Evolutionary conservation across 2,797 vertebrate species (phyloP).

Genomic region (Lithobates pipiens): DNA sequence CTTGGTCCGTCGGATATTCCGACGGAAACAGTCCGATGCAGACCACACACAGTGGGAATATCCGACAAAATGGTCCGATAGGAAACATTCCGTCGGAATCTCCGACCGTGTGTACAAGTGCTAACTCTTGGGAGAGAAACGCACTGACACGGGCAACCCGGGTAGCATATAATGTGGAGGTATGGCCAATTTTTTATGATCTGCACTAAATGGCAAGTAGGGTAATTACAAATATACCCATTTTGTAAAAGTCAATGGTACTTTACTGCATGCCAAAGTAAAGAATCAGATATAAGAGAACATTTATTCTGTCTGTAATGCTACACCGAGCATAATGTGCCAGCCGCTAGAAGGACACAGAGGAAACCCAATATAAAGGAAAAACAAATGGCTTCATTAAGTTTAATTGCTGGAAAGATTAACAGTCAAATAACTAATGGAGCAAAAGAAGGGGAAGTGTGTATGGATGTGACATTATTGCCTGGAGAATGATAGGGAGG

Average conservation of each 20-base stretch:
- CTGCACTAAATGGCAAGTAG: too few relatives aligned
- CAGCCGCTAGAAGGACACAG: slow-evolving; percentile 45
- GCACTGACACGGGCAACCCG: too few relatives aligned
- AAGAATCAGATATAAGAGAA: slow-evolving; percentile 35
- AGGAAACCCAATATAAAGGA: slow-evolving; percentile 52
- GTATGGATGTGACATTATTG: slow-evolving; percentile 43
- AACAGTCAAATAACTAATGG: slow-evolving; percentile 59
- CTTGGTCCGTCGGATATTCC: too few relatives aligned
- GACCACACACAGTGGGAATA: too few relatives aligned
- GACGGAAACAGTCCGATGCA: too few relatives aligned
- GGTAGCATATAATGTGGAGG: too few relatives aligned
- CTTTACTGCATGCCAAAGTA: slow-evolving; percentile 31
- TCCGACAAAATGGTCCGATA: too few relatives aligned
- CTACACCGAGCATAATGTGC: slow-evolving; percentile 29
- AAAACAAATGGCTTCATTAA: slow-evolving; percentile 62
- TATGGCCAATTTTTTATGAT: too few relatives aligned
- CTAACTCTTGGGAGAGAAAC: too few relatives aligned
- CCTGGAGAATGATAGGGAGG: slow-evolving; percentile 43
- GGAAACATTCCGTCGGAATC: too few relatives aligned
- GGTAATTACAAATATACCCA: neutral
- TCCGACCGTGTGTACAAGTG: too few relatives aligned
- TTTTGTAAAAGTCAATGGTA: slow-evolving; percentile 22
- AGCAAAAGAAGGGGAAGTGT: slow-evolving; percentile 40
- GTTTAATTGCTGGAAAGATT: slow-evolving; percentile 58
- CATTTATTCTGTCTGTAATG: slow-evolving; percentile 53